Conservation (phyloP, 2,888 invertebrate species). For the Saturnia pavonia region DNA sequence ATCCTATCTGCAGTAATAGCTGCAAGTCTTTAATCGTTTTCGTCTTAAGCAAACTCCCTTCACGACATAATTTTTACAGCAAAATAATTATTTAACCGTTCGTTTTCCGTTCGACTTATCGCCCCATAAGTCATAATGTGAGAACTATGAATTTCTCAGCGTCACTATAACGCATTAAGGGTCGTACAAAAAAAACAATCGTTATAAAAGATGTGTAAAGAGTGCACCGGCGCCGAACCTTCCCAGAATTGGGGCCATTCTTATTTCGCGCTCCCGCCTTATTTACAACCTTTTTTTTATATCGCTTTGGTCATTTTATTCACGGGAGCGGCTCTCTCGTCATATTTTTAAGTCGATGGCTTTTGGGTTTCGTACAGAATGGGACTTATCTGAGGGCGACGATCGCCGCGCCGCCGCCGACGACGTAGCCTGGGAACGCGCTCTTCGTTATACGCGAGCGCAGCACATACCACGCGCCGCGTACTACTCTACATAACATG, state of each 20-base stretch:
- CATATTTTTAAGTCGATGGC: conserved; percentile 78
- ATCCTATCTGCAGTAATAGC: conserved; percentile 43
- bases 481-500: conserved; percentile 48
- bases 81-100: not conserved
- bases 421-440: conserved; percentile 60
- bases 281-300: conserved; percentile 75
- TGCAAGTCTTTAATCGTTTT: conserved; percentile 31
- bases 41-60: conserved; percentile 14
- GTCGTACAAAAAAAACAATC: conserved; percentile 71
- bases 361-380: conserved; percentile 77
- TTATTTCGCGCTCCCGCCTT: conserved; percentile 80
- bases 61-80: not conserved
- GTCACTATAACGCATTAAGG: conserved; percentile 74
- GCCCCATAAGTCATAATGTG: not conserved
- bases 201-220: conserved; percentile 75
- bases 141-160: conserved; percentile 52
- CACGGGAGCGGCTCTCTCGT: conserved; percentile 73
- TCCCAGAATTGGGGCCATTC: conserved; percentile 78
- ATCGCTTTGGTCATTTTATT: conserved; percentile 69
- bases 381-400: conserved; percentile 67
- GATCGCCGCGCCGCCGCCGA: conserved; percentile 64
- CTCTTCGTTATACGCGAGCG: conserved; percentile 55
- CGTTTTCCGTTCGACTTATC: conserved; percentile 8
- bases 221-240: conserved; percentile 77
- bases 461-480: conserved; percentile 29